phyloP scores from a whole-genome alignment of 2,797 vertebrate species.

The Adrianichthys oophorus region DNA sequence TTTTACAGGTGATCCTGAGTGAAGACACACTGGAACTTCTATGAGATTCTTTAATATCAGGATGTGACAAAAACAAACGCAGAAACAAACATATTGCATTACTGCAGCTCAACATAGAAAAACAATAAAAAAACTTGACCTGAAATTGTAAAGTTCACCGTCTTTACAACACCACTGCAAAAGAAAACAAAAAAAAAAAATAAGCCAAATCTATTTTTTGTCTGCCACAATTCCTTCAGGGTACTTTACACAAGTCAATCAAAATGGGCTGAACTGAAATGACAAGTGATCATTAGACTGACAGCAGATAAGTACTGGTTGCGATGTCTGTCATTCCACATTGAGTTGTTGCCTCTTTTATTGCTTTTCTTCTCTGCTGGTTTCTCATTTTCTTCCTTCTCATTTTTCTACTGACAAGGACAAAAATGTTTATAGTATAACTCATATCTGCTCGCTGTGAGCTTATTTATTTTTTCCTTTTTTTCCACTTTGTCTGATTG shows the following conservation, averaged over 20 bases:
- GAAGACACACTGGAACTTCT: too few relatives aligned
- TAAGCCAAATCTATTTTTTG: background rate
- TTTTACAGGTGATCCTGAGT: too few relatives aligned
- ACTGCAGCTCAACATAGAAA: background rate
- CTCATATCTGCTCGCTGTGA: constrained; percentile 23
- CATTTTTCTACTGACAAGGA: constrained; percentile 30
- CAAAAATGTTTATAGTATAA: constrained; percentile 22
- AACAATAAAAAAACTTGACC: background rate
- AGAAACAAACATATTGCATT: too few relatives aligned
- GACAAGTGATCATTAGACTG: constrained; percentile 28
- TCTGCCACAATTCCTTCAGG: background rate
- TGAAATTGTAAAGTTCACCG: background rate
- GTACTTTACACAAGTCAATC: constrained; percentile 27
- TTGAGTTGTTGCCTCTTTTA: constrained; percentile 16
- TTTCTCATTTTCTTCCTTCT: constrained; percentile 23
- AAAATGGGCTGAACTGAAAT: constrained; percentile 13
- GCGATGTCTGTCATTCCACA: constrained; percentile 33
- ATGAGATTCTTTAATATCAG: too few relatives aligned
- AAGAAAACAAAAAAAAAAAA: background rate
- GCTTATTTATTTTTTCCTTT: background rate
- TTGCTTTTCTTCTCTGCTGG: constrained; percentile 6
- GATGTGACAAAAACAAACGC: too few relatives aligned
- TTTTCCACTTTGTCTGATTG: background rate
- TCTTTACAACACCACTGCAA: background rate
- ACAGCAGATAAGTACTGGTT: constrained; percentile 30